A percentile compares a stretch with the other conserved stretches of the same genome.
phyloP scores from a whole-genome alignment of 2,888 invertebrate genomes.

The Clistopyga incitator region DNA sequence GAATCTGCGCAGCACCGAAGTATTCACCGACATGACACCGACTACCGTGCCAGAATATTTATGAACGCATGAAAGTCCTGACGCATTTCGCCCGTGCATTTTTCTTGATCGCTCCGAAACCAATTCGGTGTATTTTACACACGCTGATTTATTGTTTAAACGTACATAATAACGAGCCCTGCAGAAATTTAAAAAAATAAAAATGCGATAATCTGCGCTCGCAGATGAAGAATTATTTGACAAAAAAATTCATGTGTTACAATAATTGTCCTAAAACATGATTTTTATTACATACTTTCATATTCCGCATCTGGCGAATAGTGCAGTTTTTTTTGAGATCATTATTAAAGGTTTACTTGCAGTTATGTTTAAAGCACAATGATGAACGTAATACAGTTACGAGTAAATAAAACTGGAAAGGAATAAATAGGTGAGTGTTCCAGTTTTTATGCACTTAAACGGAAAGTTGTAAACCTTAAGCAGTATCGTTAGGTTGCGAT shows the following conservation, averaged over 20 bases:
- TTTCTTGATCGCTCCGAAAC: background rate
- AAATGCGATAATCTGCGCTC: background rate
- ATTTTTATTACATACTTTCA: background rate
- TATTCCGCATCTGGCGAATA: background rate
- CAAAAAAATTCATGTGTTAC: background rate
- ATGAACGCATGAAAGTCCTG: conserved; percentile 36
- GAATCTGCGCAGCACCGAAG: conserved; percentile 33
- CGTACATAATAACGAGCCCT: background rate
- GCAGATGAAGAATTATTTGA: background rate
- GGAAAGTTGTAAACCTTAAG: background rate
- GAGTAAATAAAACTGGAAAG: background rate
- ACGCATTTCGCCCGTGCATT: background rate
- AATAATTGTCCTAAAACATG: background rate
- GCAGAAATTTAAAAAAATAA: background rate
- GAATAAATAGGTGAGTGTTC: background rate
- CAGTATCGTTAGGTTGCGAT: background rate
- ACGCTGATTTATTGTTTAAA: conserved; percentile 4
- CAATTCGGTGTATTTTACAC: background rate
- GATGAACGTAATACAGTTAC: background rate
- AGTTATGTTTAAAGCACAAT: background rate
- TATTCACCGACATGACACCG: conserved; percentile 41
- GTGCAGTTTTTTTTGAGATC: background rate
- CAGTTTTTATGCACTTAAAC: background rate
- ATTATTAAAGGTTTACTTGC: background rate
- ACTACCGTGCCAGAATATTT: conserved; percentile 35